phyloP scores from a whole-genome alignment of 2,888 invertebrate genomes.

The Pachydiplax longipennis region DNA sequence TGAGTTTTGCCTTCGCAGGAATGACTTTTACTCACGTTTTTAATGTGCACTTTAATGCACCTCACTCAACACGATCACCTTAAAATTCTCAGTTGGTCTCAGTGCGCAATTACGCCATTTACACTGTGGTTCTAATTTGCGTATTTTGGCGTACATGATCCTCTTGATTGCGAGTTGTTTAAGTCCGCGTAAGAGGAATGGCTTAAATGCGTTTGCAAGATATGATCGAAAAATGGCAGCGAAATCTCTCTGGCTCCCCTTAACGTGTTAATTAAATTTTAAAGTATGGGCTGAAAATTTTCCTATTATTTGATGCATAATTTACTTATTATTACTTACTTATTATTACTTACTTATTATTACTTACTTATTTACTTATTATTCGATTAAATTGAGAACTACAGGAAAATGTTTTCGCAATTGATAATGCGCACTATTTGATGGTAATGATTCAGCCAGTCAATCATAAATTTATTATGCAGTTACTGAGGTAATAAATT shows the following conservation, averaged over 20 bases:
- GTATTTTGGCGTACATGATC: background rate
- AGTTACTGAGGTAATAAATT: no score
- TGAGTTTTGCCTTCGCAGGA: no score
- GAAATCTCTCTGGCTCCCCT: background rate
- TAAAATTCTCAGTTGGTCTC: background rate
- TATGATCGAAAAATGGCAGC: background rate
- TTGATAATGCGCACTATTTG: no score
- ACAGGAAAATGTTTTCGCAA: no score
- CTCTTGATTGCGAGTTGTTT: background rate
- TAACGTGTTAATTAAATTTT: background rate
- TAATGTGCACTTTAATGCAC: no score
- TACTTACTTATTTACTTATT: no score
- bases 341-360: no score
- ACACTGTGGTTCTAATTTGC: background rate
- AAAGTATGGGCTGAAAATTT: background rate
- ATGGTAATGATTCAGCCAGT: no score
- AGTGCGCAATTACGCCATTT: background rate
- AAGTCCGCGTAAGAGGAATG: background rate
- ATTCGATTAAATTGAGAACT: no score
- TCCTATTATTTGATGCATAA: background rate
- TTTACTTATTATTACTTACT: no score
- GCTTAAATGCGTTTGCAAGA: background rate
- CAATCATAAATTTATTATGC: no score
- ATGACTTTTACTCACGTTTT: no score
- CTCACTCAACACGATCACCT: background rate